Percentiles rank a stretch among this genome's conserved stretches.
Conservation (phyloP, 2,113 vertebrate genomes). For the Arizona elegans region DNA sequence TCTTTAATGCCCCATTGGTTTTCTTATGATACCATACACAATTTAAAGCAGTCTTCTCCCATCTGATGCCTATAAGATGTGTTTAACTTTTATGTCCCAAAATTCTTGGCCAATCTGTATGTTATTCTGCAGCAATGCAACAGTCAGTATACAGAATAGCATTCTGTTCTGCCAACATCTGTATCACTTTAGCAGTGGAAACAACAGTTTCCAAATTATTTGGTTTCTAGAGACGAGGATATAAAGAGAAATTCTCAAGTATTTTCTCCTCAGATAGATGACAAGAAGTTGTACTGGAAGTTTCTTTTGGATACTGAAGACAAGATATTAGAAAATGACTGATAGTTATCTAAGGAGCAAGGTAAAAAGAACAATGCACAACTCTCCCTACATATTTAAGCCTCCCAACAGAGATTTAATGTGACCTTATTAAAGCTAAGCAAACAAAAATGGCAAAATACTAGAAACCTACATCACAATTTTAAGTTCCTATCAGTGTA, state of each 20-base stretch:
- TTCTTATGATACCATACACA: background rate
- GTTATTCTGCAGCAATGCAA: background rate
- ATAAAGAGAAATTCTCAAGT: background rate
- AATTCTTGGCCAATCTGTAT: background rate
- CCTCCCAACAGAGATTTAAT: background rate
- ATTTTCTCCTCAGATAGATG: background rate
- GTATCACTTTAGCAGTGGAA: background rate
- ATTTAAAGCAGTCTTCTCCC: background rate
- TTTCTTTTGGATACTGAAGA: background rate
- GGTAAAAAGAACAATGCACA: background rate
- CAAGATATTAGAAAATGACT: background rate
- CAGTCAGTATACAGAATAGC: background rate
- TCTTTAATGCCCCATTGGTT: background rate
- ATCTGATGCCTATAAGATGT: background rate
- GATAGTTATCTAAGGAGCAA: background rate
- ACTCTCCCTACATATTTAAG: background rate
- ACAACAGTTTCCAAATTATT: slow-evolving; percentile 9
- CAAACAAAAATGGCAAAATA: background rate
- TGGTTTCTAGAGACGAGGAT: background rate
- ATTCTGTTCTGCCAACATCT: background rate
- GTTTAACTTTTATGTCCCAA: background rate
- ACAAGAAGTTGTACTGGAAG: background rate
- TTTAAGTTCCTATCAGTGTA: background rate
- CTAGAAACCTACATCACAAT: background rate
- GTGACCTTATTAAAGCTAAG: background rate